Evolutionary conservation across 23 tunicate genomes (phyloP).

Genomic region (Ciona savignyi): DNA sequence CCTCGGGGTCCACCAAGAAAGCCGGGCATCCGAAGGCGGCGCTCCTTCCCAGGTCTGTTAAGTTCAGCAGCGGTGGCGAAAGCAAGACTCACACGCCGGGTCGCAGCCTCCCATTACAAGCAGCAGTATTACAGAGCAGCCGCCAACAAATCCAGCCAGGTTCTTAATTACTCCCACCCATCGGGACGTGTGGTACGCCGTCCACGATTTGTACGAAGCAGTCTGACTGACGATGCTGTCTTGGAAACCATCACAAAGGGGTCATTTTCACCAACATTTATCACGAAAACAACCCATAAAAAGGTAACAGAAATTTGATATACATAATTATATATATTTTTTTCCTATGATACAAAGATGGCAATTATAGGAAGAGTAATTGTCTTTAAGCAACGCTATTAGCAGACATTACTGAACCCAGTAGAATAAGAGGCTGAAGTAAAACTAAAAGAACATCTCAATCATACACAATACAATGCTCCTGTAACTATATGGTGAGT

Average conservation of each 20-base stretch:
- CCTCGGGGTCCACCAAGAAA: conserved; percentile 11
- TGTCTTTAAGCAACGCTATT: no score
- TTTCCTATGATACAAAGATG: no score
- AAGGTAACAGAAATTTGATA: no score
- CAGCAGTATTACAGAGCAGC: no score
- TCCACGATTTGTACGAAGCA: conserved; percentile 51
- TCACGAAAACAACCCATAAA: conserved; percentile 30
- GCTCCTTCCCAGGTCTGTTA: conserved; percentile 33
- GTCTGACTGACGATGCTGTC: conserved; percentile 45
- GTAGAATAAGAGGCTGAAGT: no score
- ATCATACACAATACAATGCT: no score
- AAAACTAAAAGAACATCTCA: no score
- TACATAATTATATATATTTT: no score
- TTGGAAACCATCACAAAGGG: conserved; percentile 11
- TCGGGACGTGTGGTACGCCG: conserved; percentile 11
- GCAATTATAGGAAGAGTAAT: no score
- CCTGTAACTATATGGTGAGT: no score
- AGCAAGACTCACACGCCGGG: conserved; percentile 26
- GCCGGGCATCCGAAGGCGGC: conserved; percentile 12
- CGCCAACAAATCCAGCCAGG: neutral
- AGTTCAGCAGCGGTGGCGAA: conserved; percentile 24
- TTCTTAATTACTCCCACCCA: conserved; percentile 28
- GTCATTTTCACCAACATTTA: conserved; percentile 5
- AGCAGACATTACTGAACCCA: no score
- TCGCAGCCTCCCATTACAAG: neutral